Percentiles rank a stretch among this genome's conserved stretches.
Evolutionary conservation across 2,888 invertebrate species (phyloP).

Genomic region (Stenurella melanura): DNA sequence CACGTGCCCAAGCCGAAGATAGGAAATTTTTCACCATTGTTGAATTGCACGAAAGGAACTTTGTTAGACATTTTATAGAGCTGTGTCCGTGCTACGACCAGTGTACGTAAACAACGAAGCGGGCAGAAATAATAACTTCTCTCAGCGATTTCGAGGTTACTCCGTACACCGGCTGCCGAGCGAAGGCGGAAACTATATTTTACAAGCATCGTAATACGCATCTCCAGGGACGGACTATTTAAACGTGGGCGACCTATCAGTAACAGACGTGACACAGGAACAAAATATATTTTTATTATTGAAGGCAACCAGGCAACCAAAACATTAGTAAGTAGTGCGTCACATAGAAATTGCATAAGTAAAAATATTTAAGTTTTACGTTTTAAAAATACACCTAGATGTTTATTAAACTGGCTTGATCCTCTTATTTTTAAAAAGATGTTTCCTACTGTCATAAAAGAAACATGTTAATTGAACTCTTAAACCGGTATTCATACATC

Average conservation of each 20-base stretch:
- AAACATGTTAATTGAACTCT: too few species aligned
- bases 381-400: background rate
- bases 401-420: too few species aligned
- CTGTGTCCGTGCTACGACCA: background rate
- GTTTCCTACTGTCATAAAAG: too few species aligned
- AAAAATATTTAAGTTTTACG: background rate
- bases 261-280: background rate
- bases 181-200: background rate
- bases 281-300: background rate
- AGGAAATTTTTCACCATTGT: slow-evolving; percentile 73
- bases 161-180: background rate
- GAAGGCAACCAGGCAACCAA: background rate
- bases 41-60: slow-evolving; percentile 64
- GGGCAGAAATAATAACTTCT: background rate
- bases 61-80: background rate
- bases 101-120: background rate
- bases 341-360: background rate
- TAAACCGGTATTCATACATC: too few species aligned
- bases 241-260: background rate
- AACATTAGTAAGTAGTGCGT: background rate
- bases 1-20: slow-evolving; percentile 71
- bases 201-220: background rate
- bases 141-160: background rate
- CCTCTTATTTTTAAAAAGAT: too few species aligned
- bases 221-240: slow-evolving; percentile 1